Evolutionary conservation across 2,888 invertebrate species (phyloP), one percentile per base, ranked within the genome.

Genomic region (Monochamus alternatus): DNA sequence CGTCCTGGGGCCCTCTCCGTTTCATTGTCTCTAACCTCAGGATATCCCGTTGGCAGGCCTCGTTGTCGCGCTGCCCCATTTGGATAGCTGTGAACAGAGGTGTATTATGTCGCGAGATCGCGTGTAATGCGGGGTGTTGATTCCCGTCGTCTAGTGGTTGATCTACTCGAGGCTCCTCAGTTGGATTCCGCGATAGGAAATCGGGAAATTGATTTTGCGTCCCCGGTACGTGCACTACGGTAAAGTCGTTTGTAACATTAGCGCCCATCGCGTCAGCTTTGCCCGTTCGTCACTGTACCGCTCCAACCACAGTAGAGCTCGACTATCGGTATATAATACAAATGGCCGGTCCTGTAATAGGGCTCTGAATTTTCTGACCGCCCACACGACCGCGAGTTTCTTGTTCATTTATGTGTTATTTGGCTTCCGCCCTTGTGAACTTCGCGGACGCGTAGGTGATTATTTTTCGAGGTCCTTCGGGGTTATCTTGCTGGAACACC

Each of bases 351-450:
- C 83, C 51, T 82, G 81, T 10, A 84, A 72, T 52, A 80, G 81
- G 0, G 78, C 81, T 0, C 82, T 74, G 59, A 81, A 84, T 3
- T 76, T 73, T 31, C 81, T 80, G 7, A 81, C 64, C 5, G 80
- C 83, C 83, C 81, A 85, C 5, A 84, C 70, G 0, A 81, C 76
- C 0, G 84, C 81, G 65, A 32, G 80, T 81, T 68, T 85, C 83
- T 58, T 80, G 81, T 59, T 84, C 83, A 66, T 83, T 85, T 0
- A 76, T 71, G 68, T 85, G 84, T 62, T 81, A 84, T 0, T 62
- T 55, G 31, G 55, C n/a, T 51, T 83, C 79, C 0, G 74, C 22
- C 2, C 32, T 47, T 5, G 32, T 76, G 3, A 83, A 76, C 52
- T 73, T 75, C n/a, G 80, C 73, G 59, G 79, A 81, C 10, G 78